Percentiles rank a stretch among this genome's conserved stretches.
Conservation (phyloP, 2,888 invertebrate species). For the Octodonta nipae region DNA sequence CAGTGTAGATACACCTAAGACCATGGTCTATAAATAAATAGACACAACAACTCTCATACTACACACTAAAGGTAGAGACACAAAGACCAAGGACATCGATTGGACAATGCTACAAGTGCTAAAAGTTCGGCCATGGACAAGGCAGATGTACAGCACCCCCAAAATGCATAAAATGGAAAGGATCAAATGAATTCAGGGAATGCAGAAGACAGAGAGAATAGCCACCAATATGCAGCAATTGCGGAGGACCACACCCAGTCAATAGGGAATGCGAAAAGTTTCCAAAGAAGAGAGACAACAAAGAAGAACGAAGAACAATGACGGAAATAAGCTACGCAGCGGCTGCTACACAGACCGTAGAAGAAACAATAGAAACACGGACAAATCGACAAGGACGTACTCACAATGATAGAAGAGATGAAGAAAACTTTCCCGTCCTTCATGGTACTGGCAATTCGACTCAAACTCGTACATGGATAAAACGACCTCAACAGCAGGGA, state of each 20-base stretch:
- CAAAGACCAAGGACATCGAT: too few species aligned
- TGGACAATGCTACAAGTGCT: constrained; percentile 32
- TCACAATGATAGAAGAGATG: not conserved
- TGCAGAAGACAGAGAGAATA: not conserved
- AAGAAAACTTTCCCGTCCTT: too few species aligned
- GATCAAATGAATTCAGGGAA: not conserved
- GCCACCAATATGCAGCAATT: not conserved
- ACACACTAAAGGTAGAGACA: too few species aligned
- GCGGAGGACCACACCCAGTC: not conserved
- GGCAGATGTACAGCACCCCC: not conserved
- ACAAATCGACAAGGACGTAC: not conserved
- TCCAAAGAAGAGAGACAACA: not conserved
- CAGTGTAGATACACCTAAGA: too few species aligned
- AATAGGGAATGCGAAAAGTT: not conserved
- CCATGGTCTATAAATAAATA: too few species aligned
- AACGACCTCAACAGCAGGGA: not conserved
- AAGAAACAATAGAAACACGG: not conserved
- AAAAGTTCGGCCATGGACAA: not conserved
- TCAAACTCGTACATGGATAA: not conserved
- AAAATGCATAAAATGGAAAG: not conserved
- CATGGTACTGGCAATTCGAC: too few species aligned
- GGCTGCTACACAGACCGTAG: too few species aligned
- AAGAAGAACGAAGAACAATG: not conserved
- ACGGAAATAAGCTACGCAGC: not conserved
- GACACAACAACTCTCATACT: too few species aligned